A percentile compares a stretch with the other conserved stretches of the same genome.
Conservation (phyloP, 2,797 vertebrate genomes). For the Leptatherina wallacei region DNA sequence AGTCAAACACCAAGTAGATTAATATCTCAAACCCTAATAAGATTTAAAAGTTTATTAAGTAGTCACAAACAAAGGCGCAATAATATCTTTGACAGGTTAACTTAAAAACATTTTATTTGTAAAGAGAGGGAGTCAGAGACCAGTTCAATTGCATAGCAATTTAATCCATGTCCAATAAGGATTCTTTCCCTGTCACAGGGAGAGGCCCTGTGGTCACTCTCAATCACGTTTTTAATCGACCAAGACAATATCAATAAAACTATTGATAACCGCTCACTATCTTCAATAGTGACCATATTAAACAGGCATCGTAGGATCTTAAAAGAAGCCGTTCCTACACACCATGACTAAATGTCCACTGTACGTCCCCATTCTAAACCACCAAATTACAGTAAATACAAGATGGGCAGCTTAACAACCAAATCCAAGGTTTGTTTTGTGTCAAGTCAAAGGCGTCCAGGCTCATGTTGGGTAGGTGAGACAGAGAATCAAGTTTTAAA, state of each 20-base stretch:
- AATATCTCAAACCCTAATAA: conserved; percentile 68
- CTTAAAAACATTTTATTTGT: conserved; percentile 82
- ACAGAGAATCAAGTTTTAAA: conserved; percentile 76
- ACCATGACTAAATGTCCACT: conserved; percentile 78
- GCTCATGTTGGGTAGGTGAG: conserved; percentile 77
- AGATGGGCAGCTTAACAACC: conserved; percentile 76
- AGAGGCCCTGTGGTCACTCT: conserved; percentile 84
- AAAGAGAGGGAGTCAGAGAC: conserved; percentile 86
- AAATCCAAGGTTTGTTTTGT: conserved; percentile 77
- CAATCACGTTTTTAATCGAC: conserved; percentile 78
- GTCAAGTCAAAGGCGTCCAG: conserved; percentile 78
- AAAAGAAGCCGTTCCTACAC: conserved; percentile 79
- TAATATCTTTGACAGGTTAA: conserved; percentile 78
- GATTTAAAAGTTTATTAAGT: conserved; percentile 76
- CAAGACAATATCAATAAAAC: conserved; percentile 84
- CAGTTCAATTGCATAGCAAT: conserved; percentile 90
- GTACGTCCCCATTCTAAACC: conserved; percentile 76
- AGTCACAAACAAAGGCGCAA: conserved; percentile 78
- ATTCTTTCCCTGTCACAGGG: conserved; percentile 83
- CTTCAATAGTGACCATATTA: conserved; percentile 81
- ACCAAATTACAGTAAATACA: conserved; percentile 82
- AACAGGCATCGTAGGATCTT: conserved; percentile 80
- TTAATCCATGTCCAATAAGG: conserved; percentile 87
- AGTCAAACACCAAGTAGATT: conserved; percentile 64
- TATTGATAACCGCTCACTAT: conserved; percentile 84